Conservation (phyloP, 92 coral and sea anemone genomes). For the Porites divaricata region DNA sequence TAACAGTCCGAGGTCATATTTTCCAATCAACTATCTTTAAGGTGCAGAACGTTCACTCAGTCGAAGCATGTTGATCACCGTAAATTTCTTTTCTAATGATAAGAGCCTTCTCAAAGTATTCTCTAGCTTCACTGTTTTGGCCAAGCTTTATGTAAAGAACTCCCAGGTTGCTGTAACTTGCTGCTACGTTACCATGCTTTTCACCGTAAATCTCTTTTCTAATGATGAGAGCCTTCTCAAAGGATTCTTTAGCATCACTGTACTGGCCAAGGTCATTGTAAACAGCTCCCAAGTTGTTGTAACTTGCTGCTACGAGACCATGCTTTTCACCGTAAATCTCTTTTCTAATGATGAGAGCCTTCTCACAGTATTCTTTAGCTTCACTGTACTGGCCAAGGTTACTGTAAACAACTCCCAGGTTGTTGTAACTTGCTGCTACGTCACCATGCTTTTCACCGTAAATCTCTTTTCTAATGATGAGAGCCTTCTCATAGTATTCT, state of each 20-base stretch:
- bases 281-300: conserved; percentile 18
- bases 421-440: neutral
- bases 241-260: conserved; percentile 13
- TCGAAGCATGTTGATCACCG: no score
- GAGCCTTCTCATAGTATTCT: neutral
- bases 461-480: neutral
- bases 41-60: no score
- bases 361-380: neutral
- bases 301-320: conserved; percentile 7
- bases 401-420: neutral
- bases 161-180: conserved; percentile 24
- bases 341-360: no score
- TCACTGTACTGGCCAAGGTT: neutral
- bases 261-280: neutral
- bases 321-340: neutral
- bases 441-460: neutral
- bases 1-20: no score
- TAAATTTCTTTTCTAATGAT: no score
- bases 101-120: neutral
- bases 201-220: neutral
- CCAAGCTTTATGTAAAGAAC: neutral
- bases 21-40: no score
- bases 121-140: neutral
- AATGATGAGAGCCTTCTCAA: conserved; percentile 13
- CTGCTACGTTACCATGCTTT: conserved; percentile 10